phyloP scores from a whole-genome alignment of 2,113 vertebrate genomes.

The Oreochromis tanganicae region DNA sequence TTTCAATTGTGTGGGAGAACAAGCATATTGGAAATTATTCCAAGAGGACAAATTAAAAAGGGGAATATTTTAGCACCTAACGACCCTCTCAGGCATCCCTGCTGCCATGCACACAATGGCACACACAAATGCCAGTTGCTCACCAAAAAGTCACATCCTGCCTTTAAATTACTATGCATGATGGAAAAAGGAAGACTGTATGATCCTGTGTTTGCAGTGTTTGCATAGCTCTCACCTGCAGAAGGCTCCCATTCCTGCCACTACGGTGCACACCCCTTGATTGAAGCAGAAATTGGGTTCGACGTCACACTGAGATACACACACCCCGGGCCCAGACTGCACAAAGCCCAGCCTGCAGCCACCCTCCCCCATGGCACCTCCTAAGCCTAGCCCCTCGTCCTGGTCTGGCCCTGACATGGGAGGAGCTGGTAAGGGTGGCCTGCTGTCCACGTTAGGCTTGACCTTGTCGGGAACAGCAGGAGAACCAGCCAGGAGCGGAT shows the following conservation, averaged over 20 bases:
- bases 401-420: slow-evolving; percentile 13
- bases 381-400: slow-evolving; percentile 10
- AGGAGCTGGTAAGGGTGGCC: neutral
- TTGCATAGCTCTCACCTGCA: slow-evolving; percentile 54
- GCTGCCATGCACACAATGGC: neutral
- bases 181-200: neutral
- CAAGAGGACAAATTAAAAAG: neutral
- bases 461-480: slow-evolving; percentile 43
- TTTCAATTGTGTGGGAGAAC: slow-evolving; percentile 25
- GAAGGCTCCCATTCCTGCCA: slow-evolving; percentile 62
- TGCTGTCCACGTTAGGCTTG: neutral
- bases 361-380: slow-evolving; percentile 38
- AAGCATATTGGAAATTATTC: neutral
- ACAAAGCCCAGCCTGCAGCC: slow-evolving; percentile 64
- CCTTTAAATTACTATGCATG: neutral
- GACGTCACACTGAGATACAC: slow-evolving; percentile 60
- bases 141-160: neutral
- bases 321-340: slow-evolving; percentile 53
- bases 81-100: neutral
- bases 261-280: slow-evolving; percentile 62
- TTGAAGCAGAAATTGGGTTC: slow-evolving; percentile 67
- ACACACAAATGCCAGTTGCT: neutral
- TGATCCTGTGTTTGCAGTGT: neutral
- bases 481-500: slow-evolving; percentile 50
- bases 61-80: neutral